Percentiles rank a stretch among this genome's conserved stretches.
These are phyloP conservation scores for Platerodrilus igneus DNA, from an alignment of 2,888 invertebrate genomes.

Conservation along the genomic window DNA sequence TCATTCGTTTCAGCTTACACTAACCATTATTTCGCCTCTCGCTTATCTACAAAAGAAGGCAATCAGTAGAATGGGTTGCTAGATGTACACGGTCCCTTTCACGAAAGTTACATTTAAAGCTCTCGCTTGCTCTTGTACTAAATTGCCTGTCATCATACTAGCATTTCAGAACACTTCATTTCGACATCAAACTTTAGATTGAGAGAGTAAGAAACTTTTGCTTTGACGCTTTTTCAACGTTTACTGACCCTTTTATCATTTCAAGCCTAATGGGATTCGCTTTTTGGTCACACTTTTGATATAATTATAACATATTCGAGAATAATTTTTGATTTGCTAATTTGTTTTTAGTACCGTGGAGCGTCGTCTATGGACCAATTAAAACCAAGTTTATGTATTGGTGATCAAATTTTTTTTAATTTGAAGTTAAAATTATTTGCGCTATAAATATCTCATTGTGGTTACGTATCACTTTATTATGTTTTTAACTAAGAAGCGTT, in stretches of 20 bases:
- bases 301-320: too few relatives aligned
- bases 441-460: too few relatives aligned
- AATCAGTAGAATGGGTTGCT: slow-evolving; percentile 38
- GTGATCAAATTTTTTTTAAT: too few relatives aligned
- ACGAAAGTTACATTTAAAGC: slow-evolving; percentile 18
- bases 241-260: slow-evolving; percentile 34
- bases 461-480: too few relatives aligned
- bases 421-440: too few relatives aligned
- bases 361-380: too few relatives aligned
- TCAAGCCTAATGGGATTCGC: too few relatives aligned
- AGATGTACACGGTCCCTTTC: slow-evolving; percentile 25
- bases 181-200: slow-evolving; percentile 41
- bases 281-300: too few relatives aligned
- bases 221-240: slow-evolving; percentile 35
- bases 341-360: too few relatives aligned
- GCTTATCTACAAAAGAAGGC: slow-evolving; percentile 35
- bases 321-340: too few relatives aligned
- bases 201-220: slow-evolving; percentile 35
- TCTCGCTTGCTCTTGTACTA: slow-evolving; percentile 32
- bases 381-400: too few relatives aligned
- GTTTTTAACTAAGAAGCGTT: too few relatives aligned
- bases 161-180: slow-evolving; percentile 41
- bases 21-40: slow-evolving; percentile 27
- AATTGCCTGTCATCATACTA: slow-evolving; percentile 40
- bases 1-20: slow-evolving; percentile 27